These are phyloP conservation scores for Nephotettix cincticeps DNA, from an alignment of 1,140 invertebrate species.

Conservation along the genomic window DNA sequence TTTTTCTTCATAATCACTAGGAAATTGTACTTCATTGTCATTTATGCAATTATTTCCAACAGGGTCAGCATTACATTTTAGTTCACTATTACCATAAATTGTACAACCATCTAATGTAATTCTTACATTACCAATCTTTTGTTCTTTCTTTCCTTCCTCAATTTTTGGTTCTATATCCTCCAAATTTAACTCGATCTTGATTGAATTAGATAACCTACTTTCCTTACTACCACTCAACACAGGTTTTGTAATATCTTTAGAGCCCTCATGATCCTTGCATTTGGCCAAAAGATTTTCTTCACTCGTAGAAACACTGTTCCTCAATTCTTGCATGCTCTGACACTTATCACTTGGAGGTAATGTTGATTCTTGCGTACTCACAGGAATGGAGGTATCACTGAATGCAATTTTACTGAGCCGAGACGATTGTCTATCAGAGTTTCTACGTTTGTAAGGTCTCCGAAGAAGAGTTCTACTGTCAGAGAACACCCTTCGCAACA, in stretches of 20 bases:
- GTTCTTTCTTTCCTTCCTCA: not conserved
- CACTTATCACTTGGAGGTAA: not conserved
- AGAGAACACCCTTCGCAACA: not conserved
- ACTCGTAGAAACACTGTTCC: constrained; percentile 2
- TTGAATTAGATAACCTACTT: not conserved
- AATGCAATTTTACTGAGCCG: constrained; percentile 30
- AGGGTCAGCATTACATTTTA: not conserved
- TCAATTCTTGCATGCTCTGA: constrained; percentile 24
- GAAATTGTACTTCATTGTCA: too few relatives aligned
- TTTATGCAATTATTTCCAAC: too few relatives aligned
- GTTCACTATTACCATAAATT: not conserved
- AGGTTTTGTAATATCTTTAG: not conserved
- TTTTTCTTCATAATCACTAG: too few relatives aligned
- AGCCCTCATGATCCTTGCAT: too few relatives aligned
- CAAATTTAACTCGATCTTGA: constrained; percentile 13
- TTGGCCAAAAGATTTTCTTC: constrained; percentile 4
- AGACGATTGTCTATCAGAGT: not conserved
- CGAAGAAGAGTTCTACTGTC: not conserved
- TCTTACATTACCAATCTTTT: constrained; percentile 12
- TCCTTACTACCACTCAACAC: constrained; percentile 19
- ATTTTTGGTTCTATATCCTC: not conserved
- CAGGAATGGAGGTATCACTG: constrained; percentile 35
- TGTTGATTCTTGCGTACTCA: not conserved
- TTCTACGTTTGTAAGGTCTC: not conserved
- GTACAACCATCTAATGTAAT: not conserved